Base-by-base conservation (phyloP, 2,888 invertebrate species). In the Eucriotettix oculatus region DNA sequence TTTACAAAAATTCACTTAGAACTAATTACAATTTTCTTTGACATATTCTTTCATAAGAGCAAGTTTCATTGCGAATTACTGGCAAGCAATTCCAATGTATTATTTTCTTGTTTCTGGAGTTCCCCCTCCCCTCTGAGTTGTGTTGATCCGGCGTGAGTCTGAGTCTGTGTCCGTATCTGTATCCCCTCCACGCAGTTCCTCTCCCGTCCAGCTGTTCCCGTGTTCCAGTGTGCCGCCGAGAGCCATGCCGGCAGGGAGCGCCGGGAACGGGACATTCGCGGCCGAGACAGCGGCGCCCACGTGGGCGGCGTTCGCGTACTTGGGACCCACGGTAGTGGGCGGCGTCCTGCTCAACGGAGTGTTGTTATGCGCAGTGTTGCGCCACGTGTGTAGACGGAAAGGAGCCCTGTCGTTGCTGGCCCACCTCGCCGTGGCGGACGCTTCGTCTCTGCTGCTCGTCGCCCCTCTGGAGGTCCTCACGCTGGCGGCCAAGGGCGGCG, bases 401-500 rank as follows among this genome's bases (percentile, higher is more conserved):
- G 29, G 29, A 2, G 29, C 29, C 40, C 56, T 60, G 53, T 41
- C 29, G 52, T 40, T 60, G 14, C 57, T 60, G n/a, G 40, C 55
- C 41, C 48, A 56, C 42, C 16, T 60, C 40, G 60, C 60, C 40
- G 29, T 17, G 16, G 53, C 57, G 16, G 60, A 60, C 54, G 53
- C 57, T 17, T 56, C 57, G 29, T 16, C 42, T 14, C 42, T 60
- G 42, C 16, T 57, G 42, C 29, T 57, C 17, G 16, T 60, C 16
- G 60, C 58, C 10, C 58, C 58, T 9, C 42, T 14, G 12, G 59
- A 58, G 54, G 54, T 58, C 11, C 42, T n/a, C 9, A 41, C 42
- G 11, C 48, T 48, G 14, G 29, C 29, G 29, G 48, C 48, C 48
- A 48, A n/a, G 48, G 14, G n/a, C 14, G 48, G 48, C 48, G 48